phyloP scores from a whole-genome alignment of 2,888 invertebrate genomes.

The Mimas tiliae region DNA sequence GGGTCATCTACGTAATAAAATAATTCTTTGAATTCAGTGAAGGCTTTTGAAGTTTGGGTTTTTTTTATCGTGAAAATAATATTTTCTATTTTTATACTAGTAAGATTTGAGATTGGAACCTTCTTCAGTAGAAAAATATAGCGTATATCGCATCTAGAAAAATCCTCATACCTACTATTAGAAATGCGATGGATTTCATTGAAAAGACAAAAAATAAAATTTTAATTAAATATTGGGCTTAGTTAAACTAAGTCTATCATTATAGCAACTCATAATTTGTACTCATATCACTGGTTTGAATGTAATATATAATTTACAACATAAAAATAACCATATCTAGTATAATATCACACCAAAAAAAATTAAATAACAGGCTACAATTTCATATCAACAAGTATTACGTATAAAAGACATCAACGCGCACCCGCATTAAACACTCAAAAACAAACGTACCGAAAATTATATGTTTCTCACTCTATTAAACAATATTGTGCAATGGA shows the following conservation, averaged over 20 bases:
- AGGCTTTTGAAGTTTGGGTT: neutral
- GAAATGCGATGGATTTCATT: no score
- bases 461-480: conserved; percentile 16
- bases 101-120: no score
- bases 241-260: neutral
- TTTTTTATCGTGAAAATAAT: neutral
- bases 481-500: conserved; percentile 24
- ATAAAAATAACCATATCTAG: neutral
- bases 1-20: conserved; percentile 14
- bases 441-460: conserved; percentile 19
- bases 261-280: no score
- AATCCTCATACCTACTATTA: no score
- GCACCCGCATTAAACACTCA: neutral
- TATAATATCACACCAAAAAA: neutral
- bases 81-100: neutral
- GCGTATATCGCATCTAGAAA: no score
- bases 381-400: conserved; percentile 21
- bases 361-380: neutral
- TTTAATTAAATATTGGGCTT: no score
- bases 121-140: no score
- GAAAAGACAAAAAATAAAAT: no score
- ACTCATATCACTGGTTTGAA: no score
- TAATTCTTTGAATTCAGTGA: neutral
- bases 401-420: conserved; percentile 32
- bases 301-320: neutral